A percentile compares a stretch with the other conserved stretches of the same genome.
Conservation (phyloP, 2,888 invertebrate genomes). For the Drosophila anomalata region DNA sequence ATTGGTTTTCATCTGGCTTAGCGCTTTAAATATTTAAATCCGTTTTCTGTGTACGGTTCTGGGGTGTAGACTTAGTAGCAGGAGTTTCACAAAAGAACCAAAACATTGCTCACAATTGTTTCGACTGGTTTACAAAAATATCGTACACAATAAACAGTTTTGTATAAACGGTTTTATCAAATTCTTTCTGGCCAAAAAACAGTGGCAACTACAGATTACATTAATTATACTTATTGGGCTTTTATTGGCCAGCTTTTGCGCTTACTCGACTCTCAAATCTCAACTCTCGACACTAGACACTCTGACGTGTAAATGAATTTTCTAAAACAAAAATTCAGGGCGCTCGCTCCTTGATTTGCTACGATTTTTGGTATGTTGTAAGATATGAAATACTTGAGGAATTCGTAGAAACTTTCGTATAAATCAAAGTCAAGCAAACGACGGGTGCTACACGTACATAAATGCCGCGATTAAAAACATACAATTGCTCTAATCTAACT, state of each 20-base stretch:
- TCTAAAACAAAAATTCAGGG: conserved; percentile 79
- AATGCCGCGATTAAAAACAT: conserved; percentile 58
- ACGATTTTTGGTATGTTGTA: conserved; percentile 46
- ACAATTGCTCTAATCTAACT: conserved; percentile 42
- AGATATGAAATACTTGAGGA: conserved; percentile 58
- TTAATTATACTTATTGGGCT: conserved; percentile 25
- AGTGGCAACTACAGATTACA: conserved; percentile 25
- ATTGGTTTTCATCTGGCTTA: conserved; percentile 36
- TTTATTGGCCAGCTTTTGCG: conserved; percentile 46
- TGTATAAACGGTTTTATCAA: conserved; percentile 70
- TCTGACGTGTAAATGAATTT: conserved; percentile 64
- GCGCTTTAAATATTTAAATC: conserved; percentile 37
- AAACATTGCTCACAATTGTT: conserved; percentile 54
- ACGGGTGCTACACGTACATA: conserved; percentile 54
- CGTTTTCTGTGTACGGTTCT: conserved; percentile 14
- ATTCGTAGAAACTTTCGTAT: conserved; percentile 36
- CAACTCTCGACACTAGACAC: too few species aligned
- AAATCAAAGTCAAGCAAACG: conserved; percentile 47
- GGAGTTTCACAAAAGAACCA: conserved; percentile 52
- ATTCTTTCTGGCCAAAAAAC: conserved; percentile 53
- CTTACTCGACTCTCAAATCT: conserved; percentile 38
- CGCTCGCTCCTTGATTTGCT: conserved; percentile 37
- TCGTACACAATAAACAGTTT: conserved; percentile 60
- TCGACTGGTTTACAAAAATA: conserved; percentile 64
- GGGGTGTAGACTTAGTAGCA: conserved; percentile 25